Evolutionary conservation across 2,113 vertebrate species (phyloP).

Genomic region (Penelope pileata): DNA sequence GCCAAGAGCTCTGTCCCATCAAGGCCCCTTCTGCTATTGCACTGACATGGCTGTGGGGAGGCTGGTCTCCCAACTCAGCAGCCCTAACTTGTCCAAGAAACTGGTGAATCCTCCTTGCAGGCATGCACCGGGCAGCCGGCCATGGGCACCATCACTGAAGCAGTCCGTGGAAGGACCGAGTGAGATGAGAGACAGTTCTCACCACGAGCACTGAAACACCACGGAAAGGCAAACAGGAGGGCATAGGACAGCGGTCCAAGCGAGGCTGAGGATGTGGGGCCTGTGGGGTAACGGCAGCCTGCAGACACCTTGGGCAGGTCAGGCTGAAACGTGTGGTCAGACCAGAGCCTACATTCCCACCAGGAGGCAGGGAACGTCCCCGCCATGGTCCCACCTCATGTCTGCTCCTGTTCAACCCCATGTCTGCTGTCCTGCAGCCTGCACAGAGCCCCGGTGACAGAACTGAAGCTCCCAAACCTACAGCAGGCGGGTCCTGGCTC

Average conservation of each 20-base stretch:
- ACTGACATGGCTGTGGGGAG: background rate
- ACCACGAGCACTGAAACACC: background rate
- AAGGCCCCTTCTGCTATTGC: background rate
- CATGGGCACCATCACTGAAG: background rate
- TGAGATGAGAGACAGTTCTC: background rate
- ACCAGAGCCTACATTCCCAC: background rate
- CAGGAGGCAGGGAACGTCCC: background rate
- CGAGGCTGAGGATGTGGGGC: too few species aligned
- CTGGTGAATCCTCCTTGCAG: background rate
- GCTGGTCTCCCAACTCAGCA: too few species aligned
- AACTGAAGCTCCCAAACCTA: too few species aligned
- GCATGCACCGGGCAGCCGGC: background rate
- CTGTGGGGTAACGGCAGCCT: background rate
- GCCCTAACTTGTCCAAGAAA: too few species aligned
- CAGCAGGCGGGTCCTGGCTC: background rate
- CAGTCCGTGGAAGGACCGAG: background rate
- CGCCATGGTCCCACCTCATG: too few species aligned
- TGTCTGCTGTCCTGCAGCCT: background rate
- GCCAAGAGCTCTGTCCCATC: background rate
- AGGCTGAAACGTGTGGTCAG: background rate
- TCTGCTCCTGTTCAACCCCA: too few species aligned
- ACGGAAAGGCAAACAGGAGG: background rate
- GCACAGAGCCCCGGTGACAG: background rate
- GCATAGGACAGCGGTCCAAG: too few species aligned
- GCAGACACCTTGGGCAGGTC: background rate